A percentile compares a stretch with the other conserved stretches of the same genome.
Conservation (phyloP, 2,888 invertebrate species). For the Lasioglossum calceatum region DNA sequence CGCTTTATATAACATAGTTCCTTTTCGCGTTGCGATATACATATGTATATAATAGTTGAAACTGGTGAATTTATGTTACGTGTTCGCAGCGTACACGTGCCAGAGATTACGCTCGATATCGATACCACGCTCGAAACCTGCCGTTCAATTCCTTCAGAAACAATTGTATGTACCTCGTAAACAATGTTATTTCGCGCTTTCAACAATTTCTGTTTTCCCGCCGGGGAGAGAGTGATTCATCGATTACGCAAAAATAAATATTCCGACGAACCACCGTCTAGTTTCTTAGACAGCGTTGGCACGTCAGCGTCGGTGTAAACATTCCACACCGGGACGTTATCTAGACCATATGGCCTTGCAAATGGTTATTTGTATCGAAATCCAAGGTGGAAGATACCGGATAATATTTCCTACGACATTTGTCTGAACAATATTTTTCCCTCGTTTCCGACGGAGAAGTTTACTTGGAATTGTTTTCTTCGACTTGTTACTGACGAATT, state of each 20-base stretch:
- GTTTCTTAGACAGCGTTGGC: not conserved
- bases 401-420: not conserved
- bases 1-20: conserved; percentile 16
- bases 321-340: not conserved
- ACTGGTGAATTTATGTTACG: not conserved
- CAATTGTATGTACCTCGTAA: not conserved
- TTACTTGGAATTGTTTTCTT: not conserved
- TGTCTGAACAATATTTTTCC: not conserved
- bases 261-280: not conserved
- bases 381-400: not conserved
- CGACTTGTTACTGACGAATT: not conserved
- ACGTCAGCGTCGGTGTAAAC: not conserved
- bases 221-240: not conserved
- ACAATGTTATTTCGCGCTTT: not conserved
- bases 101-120: conserved; percentile 29
- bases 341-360: conserved; percentile 1
- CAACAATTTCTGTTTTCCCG: not conserved
- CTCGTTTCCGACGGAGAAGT: too few relatives aligned
- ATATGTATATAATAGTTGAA: not conserved
- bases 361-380: not conserved
- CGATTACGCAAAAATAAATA: not conserved
- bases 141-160: not conserved
- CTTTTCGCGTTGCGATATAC: not conserved
- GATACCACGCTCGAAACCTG: not conserved
- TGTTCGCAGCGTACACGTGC: conserved; percentile 4